phyloP scores from a whole-genome alignment of 2,113 vertebrate genomes.

The Siphamia tubifer region DNA sequence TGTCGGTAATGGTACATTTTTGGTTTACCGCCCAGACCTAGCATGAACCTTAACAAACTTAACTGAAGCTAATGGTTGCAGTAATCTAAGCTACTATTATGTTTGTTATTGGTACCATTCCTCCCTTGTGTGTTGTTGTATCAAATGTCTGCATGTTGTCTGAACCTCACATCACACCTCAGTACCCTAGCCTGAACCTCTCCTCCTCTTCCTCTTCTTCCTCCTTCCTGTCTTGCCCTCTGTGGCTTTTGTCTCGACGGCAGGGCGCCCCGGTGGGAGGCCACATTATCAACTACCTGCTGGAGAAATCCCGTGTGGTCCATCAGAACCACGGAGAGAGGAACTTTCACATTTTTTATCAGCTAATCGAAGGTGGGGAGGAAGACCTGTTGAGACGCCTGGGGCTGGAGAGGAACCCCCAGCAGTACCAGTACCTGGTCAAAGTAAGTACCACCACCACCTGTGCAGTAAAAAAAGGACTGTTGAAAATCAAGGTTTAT shows the following conservation, averaged over 20 bases:
- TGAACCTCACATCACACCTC: constrained; percentile 31
- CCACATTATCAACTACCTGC: constrained; percentile 98
- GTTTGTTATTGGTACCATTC: background rate
- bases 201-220: constrained; percentile 41
- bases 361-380: constrained; percentile 94
- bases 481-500: too few species aligned
- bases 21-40: too few species aligned
- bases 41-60: background rate
- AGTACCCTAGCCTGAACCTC: constrained; percentile 62
- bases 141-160: constrained; percentile 20
- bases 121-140: background rate
- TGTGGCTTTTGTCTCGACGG: constrained; percentile 35
- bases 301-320: constrained; percentile 97
- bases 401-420: constrained; percentile 91
- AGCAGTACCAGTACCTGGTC: constrained; percentile 94
- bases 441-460: constrained; percentile 78
- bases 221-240: background rate
- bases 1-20: too few species aligned
- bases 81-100: background rate
- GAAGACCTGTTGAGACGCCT: constrained; percentile 90
- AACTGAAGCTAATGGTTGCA: background rate
- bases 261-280: constrained; percentile 96
- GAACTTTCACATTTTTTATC: constrained; percentile 99
- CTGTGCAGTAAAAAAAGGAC: background rate
- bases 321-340: constrained; percentile 96